phyloP scores from a whole-genome alignment of 2,113 vertebrate species.

The Theristicus caerulescens region DNA sequence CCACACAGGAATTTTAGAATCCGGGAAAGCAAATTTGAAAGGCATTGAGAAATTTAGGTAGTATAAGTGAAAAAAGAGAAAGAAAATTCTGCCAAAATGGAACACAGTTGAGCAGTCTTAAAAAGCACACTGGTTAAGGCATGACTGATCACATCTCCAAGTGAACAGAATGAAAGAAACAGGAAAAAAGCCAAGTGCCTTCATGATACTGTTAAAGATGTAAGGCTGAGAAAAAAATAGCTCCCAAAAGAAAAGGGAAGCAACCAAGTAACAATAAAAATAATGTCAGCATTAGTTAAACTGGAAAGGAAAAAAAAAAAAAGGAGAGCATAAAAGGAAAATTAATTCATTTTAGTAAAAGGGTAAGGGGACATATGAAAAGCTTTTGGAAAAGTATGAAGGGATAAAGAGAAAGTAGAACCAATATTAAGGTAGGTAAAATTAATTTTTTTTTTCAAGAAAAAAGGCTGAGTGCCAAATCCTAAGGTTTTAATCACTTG shows the following conservation, averaged over 20 bases:
- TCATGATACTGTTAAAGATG: neutral
- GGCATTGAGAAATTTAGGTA: neutral
- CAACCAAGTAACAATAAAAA: neutral
- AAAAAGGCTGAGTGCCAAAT: neutral
- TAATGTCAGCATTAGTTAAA: neutral
- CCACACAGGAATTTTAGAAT: neutral
- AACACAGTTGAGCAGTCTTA: neutral
- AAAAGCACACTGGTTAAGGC: conserved; percentile 8
- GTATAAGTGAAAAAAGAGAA: neutral
- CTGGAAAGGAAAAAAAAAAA: neutral
- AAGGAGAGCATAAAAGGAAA: neutral
- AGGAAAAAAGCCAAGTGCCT: neutral
- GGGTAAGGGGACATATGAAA: neutral
- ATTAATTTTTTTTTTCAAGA: neutral
- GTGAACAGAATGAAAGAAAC: conserved; percentile 5
- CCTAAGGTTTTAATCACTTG: neutral
- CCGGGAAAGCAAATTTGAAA: neutral
- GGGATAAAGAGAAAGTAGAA: neutral
- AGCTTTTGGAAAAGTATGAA: neutral
- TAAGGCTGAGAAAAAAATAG: neutral
- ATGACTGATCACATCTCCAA: conserved; percentile 23
- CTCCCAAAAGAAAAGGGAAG: neutral
- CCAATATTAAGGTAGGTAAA: neutral
- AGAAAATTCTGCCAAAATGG: neutral
- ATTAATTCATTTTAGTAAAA: neutral